phyloP scores from a whole-genome alignment of 2,888 invertebrate genomes.

The Nesidiocoris tenuis region DNA sequence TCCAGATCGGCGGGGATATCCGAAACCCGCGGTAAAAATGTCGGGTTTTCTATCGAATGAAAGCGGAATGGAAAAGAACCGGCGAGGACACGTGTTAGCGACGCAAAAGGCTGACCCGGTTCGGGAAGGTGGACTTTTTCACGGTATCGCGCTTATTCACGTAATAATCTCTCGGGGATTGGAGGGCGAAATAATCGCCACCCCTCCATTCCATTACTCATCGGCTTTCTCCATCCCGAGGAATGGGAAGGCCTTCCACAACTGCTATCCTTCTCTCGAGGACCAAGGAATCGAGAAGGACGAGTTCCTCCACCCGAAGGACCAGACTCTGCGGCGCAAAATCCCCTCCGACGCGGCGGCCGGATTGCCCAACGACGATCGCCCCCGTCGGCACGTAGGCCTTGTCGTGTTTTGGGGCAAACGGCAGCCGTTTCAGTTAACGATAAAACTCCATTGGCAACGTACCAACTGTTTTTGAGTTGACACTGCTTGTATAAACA shows the following conservation, averaged over 20 bases:
- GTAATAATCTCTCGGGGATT: no score
- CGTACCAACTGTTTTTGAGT: no score
- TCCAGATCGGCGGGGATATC: no score
- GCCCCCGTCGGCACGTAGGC: no score
- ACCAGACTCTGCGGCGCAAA: conserved; percentile 5
- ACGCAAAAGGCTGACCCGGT: conserved; percentile 33
- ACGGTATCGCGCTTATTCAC: conserved; percentile 25
- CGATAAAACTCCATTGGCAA: no score
- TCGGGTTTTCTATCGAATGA: conserved; percentile 31
- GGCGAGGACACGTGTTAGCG: conserved; percentile 20
- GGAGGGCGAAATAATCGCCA: conserved; percentile 16
- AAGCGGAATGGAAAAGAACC: conserved; percentile 28
- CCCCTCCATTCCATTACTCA: conserved; percentile 23
- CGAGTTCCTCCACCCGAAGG: conserved; percentile 11
- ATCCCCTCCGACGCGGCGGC: conserved; percentile 19
- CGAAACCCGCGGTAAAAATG: neutral
- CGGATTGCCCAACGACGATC: no score
- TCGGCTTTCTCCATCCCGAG: conserved; percentile 33
- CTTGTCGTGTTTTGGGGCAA: no score
- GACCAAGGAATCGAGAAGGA: neutral
- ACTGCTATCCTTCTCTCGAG: no score
- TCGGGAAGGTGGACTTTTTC: neutral
- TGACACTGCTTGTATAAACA: no score
- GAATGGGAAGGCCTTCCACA: no score
- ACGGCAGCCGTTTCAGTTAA: no score